Base-by-base conservation (phyloP, 2,797 vertebrate genomes). In the Coracias cyanogaster region DNA sequence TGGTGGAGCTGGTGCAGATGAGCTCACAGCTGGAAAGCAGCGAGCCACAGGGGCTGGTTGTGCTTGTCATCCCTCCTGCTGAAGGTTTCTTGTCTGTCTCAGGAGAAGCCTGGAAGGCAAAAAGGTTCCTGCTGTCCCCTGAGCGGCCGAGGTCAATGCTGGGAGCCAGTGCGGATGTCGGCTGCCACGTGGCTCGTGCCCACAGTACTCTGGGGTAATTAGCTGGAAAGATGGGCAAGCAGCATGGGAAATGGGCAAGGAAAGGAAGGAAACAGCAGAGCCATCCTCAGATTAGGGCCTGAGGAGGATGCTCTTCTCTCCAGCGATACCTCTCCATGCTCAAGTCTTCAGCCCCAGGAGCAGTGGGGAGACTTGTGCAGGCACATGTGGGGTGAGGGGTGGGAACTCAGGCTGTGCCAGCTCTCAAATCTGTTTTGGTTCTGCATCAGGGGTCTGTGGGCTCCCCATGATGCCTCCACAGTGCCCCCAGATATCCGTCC, bases 301-400 rank as follows among this genome's bases (percentile, higher is more conserved):
- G 41, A 62, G 65, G 33, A 73, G 20, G 70, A 55, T 9, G 24
- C 29, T 41, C 15, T 46, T 55, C n/a, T 5, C 48, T 64, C 45
- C 35, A 62, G 60, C 67, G 22, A 31, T 43, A 5, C 79, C 35
- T 37, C 8, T 57, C 43, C 18, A 0, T 16, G 29, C 8, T 74
- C 39, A 22, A 35, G 7, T 64, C 54, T 29, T 41, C 46, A 10
- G 49, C 7, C 51, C 24, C 39, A 21, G 52, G 15, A 2, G 21
- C 0, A 0, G 2, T 19, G 18, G 35, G 48, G 33, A 48, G 22
- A 28, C 5, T 14, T 14, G 16, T 5, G 49, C 0, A 5, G 83
- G 76, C 48, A 26, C 0, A 9, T 8, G 26, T 52, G 54, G 7
- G 49, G 15, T 0, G 0, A 9, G 3, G 14, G 8, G 4, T 33